These are phyloP conservation scores for Lampris incognitus DNA, from an alignment of 2,113 vertebrate species.

Conservation along the genomic window DNA sequence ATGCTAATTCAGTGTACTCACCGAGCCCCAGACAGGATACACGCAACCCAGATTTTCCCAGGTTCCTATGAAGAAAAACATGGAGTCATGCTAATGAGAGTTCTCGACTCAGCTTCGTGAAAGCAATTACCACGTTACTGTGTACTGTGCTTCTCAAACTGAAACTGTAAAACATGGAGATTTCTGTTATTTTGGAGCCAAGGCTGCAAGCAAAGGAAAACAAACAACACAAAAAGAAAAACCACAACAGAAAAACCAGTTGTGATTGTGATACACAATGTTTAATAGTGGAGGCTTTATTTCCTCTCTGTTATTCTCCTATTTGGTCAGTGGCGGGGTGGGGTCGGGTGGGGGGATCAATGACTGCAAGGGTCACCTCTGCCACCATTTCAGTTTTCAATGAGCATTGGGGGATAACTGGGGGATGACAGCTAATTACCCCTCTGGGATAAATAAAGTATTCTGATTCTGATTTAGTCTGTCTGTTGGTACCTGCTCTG, in stretches of 20 bases:
- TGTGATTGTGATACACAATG: not conserved
- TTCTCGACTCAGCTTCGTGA: slow-evolving; percentile 25
- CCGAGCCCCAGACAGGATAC: slow-evolving; percentile 97
- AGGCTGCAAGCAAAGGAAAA: not conserved
- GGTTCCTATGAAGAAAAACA: slow-evolving; percentile 84
- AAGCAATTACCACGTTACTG: not conserved
- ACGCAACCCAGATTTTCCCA: slow-evolving; percentile 95
- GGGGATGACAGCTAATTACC: not conserved
- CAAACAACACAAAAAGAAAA: too few species aligned
- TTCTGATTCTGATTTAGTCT: slow-evolving; percentile 10
- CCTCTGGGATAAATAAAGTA: too few species aligned
- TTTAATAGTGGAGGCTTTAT: not conserved
- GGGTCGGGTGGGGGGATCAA: not conserved
- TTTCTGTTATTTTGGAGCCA: not conserved
- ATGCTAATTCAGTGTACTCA: slow-evolving; percentile 82
- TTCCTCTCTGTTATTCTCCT: not conserved
- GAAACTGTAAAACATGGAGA: slow-evolving; percentile 1
- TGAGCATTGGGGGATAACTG: slow-evolving; percentile 30
- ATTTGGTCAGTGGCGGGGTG: not conserved
- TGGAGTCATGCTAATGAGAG: slow-evolving; percentile 11
- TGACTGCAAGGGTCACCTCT: slow-evolving; percentile 31
- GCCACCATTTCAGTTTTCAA: slow-evolving; percentile 38
- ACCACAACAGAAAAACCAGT: slow-evolving; percentile 7
- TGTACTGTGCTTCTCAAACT: not conserved
- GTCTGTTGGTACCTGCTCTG: not conserved